phyloP scores from a whole-genome alignment of 53 echinoderm and acorn worm genomes.

The Paracentrotus lividus region DNA sequence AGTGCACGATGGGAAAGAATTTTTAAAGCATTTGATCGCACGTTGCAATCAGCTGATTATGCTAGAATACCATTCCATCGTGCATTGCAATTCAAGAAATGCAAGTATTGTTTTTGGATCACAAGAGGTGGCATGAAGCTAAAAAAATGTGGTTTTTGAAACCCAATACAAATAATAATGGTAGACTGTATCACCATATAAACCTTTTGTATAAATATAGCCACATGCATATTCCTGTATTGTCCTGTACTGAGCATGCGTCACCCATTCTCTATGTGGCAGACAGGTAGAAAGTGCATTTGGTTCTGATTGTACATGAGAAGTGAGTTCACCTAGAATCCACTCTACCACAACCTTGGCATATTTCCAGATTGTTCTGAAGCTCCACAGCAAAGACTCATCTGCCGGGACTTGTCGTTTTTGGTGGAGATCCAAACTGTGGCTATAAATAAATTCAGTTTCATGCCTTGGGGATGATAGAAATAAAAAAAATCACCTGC shows the following conservation, averaged over 20 bases:
- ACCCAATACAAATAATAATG: not conserved
- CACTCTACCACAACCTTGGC: constrained; percentile 2
- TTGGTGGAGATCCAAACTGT: not conserved
- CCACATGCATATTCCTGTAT: not conserved
- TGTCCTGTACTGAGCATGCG: not conserved
- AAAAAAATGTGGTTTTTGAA: no score
- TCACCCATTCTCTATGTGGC: not conserved
- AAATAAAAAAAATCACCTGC: no score
- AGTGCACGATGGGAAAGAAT: no score
- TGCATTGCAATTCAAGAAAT: no score
- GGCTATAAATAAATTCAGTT: not conserved
- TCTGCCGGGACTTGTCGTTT: not conserved
- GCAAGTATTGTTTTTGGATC: no score
- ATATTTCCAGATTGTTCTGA: not conserved
- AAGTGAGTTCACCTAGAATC: not conserved
- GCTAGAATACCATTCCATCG: no score
- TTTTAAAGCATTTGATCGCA: no score
- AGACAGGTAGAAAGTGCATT: constrained; percentile 34
- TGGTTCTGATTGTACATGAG: not conserved
- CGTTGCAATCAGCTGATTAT: no score
- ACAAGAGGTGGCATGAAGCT: no score
- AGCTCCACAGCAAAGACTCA: not conserved
- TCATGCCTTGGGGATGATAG: not conserved
- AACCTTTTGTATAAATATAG: not conserved
- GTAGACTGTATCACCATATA: not conserved